Conservation (phyloP, 2,888 invertebrate genomes). For the Drosophila nigritarsus region DNA sequence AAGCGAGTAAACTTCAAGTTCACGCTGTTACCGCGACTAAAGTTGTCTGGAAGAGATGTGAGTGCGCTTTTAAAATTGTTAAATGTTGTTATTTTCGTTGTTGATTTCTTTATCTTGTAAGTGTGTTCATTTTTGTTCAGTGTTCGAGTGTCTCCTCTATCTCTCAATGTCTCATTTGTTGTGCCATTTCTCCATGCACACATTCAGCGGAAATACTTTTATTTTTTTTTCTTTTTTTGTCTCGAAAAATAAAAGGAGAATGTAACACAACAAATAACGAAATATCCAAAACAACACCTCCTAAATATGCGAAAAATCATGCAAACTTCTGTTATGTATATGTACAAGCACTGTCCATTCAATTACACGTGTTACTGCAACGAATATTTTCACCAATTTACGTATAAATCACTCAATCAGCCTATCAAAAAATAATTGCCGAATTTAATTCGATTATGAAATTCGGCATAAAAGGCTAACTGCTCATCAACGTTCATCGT, state of each 20-base stretch:
- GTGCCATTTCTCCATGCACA: conserved; percentile 56
- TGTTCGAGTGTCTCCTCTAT: conserved; percentile 59
- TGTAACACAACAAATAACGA: conserved; percentile 47
- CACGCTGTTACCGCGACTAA: conserved; percentile 85
- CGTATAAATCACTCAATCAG: neutral
- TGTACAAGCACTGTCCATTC: conserved; percentile 15
- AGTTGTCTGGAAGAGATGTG: conserved; percentile 86
- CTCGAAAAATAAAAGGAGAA: conserved; percentile 20
- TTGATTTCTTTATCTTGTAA: conserved; percentile 48
- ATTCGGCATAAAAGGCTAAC: conserved; percentile 22
- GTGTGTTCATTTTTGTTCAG: conserved; percentile 54
- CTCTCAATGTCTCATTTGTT: conserved; percentile 56
- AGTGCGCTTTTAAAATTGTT: conserved; percentile 74
- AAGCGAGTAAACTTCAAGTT: conserved; percentile 84
- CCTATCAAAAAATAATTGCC: neutral
- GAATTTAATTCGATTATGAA: conserved; percentile 50
- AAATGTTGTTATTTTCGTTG: conserved; percentile 49
- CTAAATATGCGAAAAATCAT: conserved; percentile 22
- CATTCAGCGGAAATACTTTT: conserved; percentile 53
- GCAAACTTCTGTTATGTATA: conserved; percentile 1
- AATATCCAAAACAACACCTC: conserved; percentile 34
- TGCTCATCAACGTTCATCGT: conserved; percentile 2
- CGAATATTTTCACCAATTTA: conserved; percentile 2
- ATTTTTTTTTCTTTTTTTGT: conserved; percentile 30
- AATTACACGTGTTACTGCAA: conserved; percentile 43